Evolutionary conservation across 2,113 vertebrate genomes (phyloP).

Genomic region (Probosciger aterrimus): DNA sequence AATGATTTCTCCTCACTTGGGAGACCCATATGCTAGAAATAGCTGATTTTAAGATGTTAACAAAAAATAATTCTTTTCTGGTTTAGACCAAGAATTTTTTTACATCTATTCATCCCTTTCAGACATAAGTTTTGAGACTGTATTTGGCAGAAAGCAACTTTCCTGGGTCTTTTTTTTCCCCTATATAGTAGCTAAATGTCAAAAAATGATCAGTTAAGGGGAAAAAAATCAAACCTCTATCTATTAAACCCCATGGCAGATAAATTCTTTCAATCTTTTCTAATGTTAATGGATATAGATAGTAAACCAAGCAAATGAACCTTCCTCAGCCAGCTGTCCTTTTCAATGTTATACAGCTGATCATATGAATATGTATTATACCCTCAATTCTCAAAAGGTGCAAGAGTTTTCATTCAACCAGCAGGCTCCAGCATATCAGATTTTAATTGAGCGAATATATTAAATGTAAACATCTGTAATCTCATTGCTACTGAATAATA

Average conservation of each 20-base stretch:
- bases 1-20: neutral
- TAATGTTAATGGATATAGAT: constrained; percentile 61
- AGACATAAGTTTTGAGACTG: constrained; percentile 1
- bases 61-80: constrained; percentile 35
- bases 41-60: neutral
- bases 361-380: constrained; percentile 70
- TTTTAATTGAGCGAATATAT: constrained; percentile 55
- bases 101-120: constrained; percentile 1
- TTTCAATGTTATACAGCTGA: constrained; percentile 59
- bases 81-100: constrained; percentile 13
- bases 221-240: constrained; percentile 1
- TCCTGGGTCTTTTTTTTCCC: constrained; percentile 2
- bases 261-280: constrained; percentile 67
- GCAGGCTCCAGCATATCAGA: neutral
- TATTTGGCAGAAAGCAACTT: constrained; percentile 41
- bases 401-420: constrained; percentile 31
- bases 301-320: constrained; percentile 65
- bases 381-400: constrained; percentile 42
- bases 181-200: constrained; percentile 53
- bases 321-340: constrained; percentile 69
- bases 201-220: constrained; percentile 55
- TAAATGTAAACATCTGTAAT: constrained; percentile 10
- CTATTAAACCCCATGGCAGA: constrained; percentile 40
- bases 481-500: neutral
- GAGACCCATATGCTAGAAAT: neutral